A percentile compares a stretch with the other conserved stretches of the same genome.
Conservation (phyloP, 2,888 invertebrate genomes). For the Campoletis raptor region DNA sequence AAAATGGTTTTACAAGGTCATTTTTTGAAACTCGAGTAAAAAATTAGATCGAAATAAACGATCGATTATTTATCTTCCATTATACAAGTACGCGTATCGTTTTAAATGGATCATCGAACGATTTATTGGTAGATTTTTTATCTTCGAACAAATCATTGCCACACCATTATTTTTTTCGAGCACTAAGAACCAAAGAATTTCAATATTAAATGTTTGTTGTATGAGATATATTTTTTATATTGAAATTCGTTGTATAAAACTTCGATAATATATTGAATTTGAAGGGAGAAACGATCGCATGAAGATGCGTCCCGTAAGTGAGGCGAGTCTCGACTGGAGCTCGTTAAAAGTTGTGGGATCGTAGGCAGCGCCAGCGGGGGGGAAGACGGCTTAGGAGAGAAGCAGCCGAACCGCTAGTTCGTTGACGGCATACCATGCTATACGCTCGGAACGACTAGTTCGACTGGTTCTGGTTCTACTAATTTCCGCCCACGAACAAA, state of each 20-base stretch:
- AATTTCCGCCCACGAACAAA: constrained; percentile 81
- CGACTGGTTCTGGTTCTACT: constrained; percentile 78
- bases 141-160: background rate
- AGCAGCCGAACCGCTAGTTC: constrained; percentile 58
- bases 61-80: background rate
- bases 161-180: background rate
- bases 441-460: constrained; percentile 76
- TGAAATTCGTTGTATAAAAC: background rate
- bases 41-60: background rate
- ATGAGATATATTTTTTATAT: background rate
- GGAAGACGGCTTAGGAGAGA: constrained; percentile 41
- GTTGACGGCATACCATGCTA: constrained; percentile 68
- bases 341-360: constrained; percentile 32
- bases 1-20: background rate
- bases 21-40: background rate
- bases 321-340: constrained; percentile 46
- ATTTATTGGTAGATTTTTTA: background rate
- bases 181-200: background rate
- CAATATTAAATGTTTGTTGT: background rate
- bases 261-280: background rate
- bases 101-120: background rate
- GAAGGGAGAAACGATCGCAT: background rate
- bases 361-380: constrained; percentile 34
- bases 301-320: constrained; percentile 39
- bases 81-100: background rate